phyloP scores from a whole-genome alignment of 2,888 invertebrate species.

The Phengaris arion region DNA sequence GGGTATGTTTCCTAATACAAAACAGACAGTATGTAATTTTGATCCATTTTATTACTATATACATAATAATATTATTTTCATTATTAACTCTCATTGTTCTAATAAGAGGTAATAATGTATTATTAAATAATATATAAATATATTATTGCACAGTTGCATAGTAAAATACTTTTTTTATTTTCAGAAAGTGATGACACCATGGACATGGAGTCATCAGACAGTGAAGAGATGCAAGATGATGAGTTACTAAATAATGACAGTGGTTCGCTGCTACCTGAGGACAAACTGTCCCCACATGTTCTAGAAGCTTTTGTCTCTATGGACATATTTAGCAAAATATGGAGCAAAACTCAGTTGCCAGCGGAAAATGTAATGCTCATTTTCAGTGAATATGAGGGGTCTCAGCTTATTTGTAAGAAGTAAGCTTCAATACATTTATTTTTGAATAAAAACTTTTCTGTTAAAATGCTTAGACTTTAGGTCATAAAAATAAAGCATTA shows the following conservation, averaged over 20 bases:
- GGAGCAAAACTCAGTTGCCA: conserved; percentile 72
- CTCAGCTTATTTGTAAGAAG: conserved; percentile 73
- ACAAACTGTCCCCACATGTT: conserved; percentile 78
- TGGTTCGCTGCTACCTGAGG: conserved; percentile 59
- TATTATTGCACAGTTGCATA: neutral
- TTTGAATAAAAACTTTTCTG: neutral
- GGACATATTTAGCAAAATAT: conserved; percentile 81
- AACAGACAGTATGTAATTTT: too few species aligned
- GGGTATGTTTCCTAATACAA: too few species aligned
- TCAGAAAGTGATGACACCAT: conserved; percentile 55
- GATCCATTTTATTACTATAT: too few species aligned
- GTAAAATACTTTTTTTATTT: conserved; percentile 35
- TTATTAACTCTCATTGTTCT: too few species aligned
- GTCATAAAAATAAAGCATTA: too few species aligned
- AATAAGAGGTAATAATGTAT: too few species aligned
- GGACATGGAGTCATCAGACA: conserved; percentile 60
- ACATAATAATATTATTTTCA: too few species aligned
- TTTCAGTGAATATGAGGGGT: conserved; percentile 73
- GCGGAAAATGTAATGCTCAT: conserved; percentile 77
- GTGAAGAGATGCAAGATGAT: conserved; percentile 62
- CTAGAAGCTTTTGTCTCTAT: conserved; percentile 80
- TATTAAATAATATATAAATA: too few species aligned
- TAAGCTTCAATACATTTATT: conserved; percentile 44
- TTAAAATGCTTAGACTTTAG: too few species aligned
- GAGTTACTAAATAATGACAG: conserved; percentile 67